Percentiles rank a stretch among this genome's conserved stretches.
phyloP scores from a whole-genome alignment of 2,797 vertebrate species.

The Chelon labrosus region DNA sequence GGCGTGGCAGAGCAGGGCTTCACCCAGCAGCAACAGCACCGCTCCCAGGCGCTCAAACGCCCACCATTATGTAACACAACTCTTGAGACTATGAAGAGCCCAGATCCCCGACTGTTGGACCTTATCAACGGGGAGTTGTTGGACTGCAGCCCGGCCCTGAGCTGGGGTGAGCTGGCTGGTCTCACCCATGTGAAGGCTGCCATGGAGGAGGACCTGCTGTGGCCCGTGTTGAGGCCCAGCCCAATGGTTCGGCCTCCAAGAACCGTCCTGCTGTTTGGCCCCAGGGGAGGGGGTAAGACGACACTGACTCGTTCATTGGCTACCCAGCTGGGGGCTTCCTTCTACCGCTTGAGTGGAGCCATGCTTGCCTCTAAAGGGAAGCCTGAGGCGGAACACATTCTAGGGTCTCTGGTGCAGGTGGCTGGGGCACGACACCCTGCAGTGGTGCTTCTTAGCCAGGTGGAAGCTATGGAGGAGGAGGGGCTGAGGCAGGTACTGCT shows the following conservation, averaged over 20 bases:
- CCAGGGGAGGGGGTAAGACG: slow-evolving; percentile 90
- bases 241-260: slow-evolving; percentile 83
- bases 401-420: slow-evolving; percentile 90
- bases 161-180: slow-evolving; percentile 93
- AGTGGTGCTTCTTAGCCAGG: slow-evolving; percentile 91
- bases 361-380: slow-evolving; percentile 90
- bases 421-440: slow-evolving; percentile 89
- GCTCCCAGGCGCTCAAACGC: slow-evolving; percentile 77
- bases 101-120: slow-evolving; percentile 89
- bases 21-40: slow-evolving; percentile 79
- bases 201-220: slow-evolving; percentile 94
- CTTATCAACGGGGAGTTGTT: slow-evolving; percentile 90
- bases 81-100: slow-evolving; percentile 87
- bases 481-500: slow-evolving; percentile 90
- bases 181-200: slow-evolving; percentile 90
- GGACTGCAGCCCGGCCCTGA: slow-evolving; percentile 90
- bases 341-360: slow-evolving; percentile 89
- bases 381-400: slow-evolving; percentile 91
- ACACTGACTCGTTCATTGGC: slow-evolving; percentile 92
- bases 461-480: slow-evolving; percentile 87
- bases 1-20: slow-evolving; percentile 81
- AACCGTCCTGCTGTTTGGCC: slow-evolving; percentile 93
- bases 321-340: slow-evolving; percentile 92
- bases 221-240: slow-evolving; percentile 92
- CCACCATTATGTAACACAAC: slow-evolving; percentile 70